These are phyloP conservation scores for Tetragonisca angustula DNA, from an alignment of 2,888 invertebrate species.

Conservation along the genomic window DNA sequence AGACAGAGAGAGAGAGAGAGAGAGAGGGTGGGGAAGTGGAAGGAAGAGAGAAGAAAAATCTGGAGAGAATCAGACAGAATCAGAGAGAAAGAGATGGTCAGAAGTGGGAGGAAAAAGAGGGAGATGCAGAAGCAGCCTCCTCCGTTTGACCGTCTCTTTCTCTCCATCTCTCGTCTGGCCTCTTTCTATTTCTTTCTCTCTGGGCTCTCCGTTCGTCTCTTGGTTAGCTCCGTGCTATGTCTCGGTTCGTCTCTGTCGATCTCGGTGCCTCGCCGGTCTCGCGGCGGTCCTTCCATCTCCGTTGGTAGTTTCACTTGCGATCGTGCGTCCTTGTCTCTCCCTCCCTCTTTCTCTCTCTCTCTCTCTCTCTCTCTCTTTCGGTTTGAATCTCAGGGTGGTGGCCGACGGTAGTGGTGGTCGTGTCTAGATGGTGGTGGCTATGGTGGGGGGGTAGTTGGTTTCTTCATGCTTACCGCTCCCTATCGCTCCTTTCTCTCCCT, in stretches of 20 bases:
- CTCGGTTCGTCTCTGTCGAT: slow-evolving; percentile 36
- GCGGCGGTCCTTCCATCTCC: slow-evolving; percentile 57
- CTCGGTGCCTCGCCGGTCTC: slow-evolving; percentile 24
- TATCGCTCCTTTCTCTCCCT: slow-evolving; percentile 72
- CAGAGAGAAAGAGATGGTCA: slow-evolving; percentile 35
- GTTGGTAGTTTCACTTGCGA: slow-evolving; percentile 54
- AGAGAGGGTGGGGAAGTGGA: slow-evolving; percentile 13
- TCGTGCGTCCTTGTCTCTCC: slow-evolving; percentile 42
- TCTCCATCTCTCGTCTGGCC: slow-evolving; percentile 19
- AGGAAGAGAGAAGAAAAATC: slow-evolving; percentile 13
- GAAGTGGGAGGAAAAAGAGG: slow-evolving; percentile 45
- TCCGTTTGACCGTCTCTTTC: slow-evolving; percentile 34
- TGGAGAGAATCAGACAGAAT: slow-evolving; percentile 44
- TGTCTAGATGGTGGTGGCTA: slow-evolving; percentile 75
- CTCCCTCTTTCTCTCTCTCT: too few relatives aligned
- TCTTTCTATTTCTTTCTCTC: slow-evolving; percentile 15
- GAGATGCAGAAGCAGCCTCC: slow-evolving; percentile 57
- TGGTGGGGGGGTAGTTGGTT: slow-evolving; percentile 75
- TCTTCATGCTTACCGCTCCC: slow-evolving; percentile 72
- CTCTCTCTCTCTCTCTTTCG: slow-evolving; percentile 23
- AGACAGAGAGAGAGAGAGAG: slow-evolving; percentile 24
- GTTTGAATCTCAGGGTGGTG: slow-evolving; percentile 65
- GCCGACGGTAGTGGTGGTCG: slow-evolving; percentile 71
- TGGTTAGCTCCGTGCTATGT: slow-evolving; percentile 12
- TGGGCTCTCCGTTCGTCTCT: slow-evolving; percentile 26